A percentile compares a stretch with the other conserved stretches of the same genome.
These are phyloP conservation scores for Rosalia funebris DNA, from an alignment of 2,888 invertebrate species.

Conservation along the genomic window DNA sequence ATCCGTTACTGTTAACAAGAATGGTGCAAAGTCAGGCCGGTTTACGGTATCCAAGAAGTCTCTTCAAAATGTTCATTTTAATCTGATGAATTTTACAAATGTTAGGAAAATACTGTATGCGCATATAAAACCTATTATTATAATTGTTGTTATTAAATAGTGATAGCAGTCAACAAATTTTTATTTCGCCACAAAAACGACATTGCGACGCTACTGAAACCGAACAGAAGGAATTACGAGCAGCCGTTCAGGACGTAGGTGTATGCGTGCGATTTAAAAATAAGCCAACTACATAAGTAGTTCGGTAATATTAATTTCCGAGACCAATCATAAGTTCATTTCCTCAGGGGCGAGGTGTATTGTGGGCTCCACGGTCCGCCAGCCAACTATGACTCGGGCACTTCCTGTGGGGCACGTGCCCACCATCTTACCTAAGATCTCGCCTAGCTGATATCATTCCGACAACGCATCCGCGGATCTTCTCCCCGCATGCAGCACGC, in stretches of 20 bases:
- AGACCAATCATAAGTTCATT: constrained; percentile 62
- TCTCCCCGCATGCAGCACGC: constrained; percentile 21
- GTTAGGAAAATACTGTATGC: too few species aligned
- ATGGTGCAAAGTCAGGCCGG: too few species aligned
- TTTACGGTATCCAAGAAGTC: too few species aligned
- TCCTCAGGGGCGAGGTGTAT: constrained; percentile 58
- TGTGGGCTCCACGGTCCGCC: constrained; percentile 58
- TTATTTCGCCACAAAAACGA: too few species aligned
- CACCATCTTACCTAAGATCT: constrained; percentile 52
- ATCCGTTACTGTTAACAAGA: too few species aligned
- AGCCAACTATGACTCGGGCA: constrained; percentile 60
- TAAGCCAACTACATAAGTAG: constrained; percentile 41
- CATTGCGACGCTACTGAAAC: too few species aligned
- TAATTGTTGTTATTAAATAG: too few species aligned
- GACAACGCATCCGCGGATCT: constrained; percentile 34
- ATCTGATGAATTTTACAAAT: too few species aligned
- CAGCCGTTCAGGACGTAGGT: constrained; percentile 13
- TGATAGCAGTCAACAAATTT: too few species aligned
- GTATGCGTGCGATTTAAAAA: constrained; percentile 32
- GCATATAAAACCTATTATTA: too few species aligned
- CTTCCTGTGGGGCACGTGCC: constrained; percentile 62
- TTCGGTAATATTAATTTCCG: constrained; percentile 58
- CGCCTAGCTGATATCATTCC: constrained; percentile 37
- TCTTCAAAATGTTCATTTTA: too few species aligned
- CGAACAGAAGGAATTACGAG: too few species aligned